Base-by-base conservation (phyloP, 2,888 invertebrate species). In the Lycophotia porphyrea region DNA sequence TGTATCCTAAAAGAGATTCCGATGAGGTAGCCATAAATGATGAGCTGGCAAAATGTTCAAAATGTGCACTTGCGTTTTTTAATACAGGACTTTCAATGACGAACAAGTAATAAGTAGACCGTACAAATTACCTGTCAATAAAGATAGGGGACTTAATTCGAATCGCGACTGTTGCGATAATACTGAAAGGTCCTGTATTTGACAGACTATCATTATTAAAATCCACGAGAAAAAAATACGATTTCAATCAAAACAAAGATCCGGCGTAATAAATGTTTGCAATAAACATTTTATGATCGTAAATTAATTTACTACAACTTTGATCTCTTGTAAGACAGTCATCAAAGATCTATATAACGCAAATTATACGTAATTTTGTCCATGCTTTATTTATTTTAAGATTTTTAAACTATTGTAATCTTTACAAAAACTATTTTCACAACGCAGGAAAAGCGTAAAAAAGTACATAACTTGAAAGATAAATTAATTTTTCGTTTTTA, bases 231-330 rank as follows among this genome's bases (percentile, higher is more conserved):
- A 55, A 31, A 31, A 42, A 64, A 49, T 67, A 72, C 5, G 39
- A 66, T 73, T 83, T 73, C 44, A 58, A 84, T 84, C 70, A 74
- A 73, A 82, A 81, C 36, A 66, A 21, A 34, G 27, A 70, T 70
- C 49, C 52, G 27, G n/a, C 15, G 74, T 66, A 79, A 68, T 74
- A 74, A 81, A 68, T 76, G 66, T 67, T 47, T 39, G 76, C 72
- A 76, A 71, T 82, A 81, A 84, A 80, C 63, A 81, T 76, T 80
- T 84, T 81, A 82, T 34, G 76, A 64, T 76, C 47, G 47, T 55
- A 84, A 81, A 82, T 81, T 81, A 84, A 84, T 76, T 84, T 81
- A 42, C 36, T 61, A 52, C 63, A 67, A 64, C 74, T 81, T 84
- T 83, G 85, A 81, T 83, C 65, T 84, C 60, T 58, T 42, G n/a